phyloP scores from a whole-genome alignment of 1,140 invertebrate genomes.

The Tachypleus tridentatus region DNA sequence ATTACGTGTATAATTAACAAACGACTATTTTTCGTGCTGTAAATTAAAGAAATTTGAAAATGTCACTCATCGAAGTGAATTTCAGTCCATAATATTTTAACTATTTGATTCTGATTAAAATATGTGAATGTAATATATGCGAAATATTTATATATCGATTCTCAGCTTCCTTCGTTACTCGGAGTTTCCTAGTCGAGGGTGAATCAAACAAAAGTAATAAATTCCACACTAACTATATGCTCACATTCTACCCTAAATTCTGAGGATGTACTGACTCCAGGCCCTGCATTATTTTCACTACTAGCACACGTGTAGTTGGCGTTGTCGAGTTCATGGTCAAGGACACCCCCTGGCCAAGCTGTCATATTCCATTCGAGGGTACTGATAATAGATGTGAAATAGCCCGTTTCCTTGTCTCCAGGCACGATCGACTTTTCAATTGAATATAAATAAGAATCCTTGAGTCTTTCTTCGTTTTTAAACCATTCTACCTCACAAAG shows the following conservation, averaged over 20 bases:
- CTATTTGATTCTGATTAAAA: no score
- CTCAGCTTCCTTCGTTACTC: no score
- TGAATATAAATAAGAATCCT: constrained; percentile 17
- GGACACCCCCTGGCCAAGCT: constrained; percentile 58
- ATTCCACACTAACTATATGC: no score
- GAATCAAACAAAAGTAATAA: no score
- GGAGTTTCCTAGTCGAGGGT: no score
- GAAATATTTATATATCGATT: no score
- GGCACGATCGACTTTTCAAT: constrained; percentile 49
- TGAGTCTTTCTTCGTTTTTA: constrained; percentile 42
- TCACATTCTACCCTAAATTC: constrained; percentile 74
- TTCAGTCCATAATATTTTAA: no score
- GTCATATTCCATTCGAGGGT: constrained; percentile 70
- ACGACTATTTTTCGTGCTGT: no score
- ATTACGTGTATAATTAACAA: no score
- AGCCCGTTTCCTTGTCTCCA: constrained; percentile 52
- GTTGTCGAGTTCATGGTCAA: constrained; percentile 60
- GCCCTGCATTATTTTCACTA: constrained; percentile 53
- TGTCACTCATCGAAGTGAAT: no score
- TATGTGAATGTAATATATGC: no score
- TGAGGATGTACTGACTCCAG: constrained; percentile 61
- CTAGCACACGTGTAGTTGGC: constrained; percentile 73
- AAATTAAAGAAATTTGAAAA: no score
- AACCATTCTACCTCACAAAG: constrained; percentile 69
- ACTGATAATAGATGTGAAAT: constrained; percentile 74